These are phyloP conservation scores for Halictus rubicundus DNA, from an alignment of 1,140 invertebrate species.

Conservation along the genomic window DNA sequence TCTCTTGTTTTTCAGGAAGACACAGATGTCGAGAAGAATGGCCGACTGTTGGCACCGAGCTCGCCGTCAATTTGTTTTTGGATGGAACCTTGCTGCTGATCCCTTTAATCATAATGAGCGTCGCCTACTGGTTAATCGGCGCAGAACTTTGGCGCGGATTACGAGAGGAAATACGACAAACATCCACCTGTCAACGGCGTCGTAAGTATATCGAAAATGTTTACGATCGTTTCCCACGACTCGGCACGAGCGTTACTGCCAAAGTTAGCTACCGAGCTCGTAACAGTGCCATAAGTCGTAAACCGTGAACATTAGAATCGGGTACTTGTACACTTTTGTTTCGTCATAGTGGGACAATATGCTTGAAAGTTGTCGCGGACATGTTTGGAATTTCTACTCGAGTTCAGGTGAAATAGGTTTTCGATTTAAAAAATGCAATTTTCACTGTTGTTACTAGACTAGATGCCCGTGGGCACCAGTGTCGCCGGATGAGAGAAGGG, in stretches of 20 bases:
- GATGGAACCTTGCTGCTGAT: conserved; percentile 87
- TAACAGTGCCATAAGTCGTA: background rate
- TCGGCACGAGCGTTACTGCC: background rate
- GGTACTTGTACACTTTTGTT: background rate
- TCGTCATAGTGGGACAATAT: background rate
- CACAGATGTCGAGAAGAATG: conserved; percentile 89
- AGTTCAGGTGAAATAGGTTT: no score
- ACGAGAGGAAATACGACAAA: conserved; percentile 84
- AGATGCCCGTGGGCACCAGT: no score
- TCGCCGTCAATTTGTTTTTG: conserved; percentile 88
- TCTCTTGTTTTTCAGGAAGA: conserved; percentile 70
- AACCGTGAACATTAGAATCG: background rate
- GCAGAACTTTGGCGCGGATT: conserved; percentile 87
- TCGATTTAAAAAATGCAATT: no score
- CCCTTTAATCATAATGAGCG: conserved; percentile 88
- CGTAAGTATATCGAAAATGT: conserved; percentile 72
- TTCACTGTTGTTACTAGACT: no score
- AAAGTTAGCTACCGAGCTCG: background rate
- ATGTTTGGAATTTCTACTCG: no score
- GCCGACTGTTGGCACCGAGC: conserved; percentile 84
- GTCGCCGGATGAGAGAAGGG: no score
- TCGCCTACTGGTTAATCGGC: conserved; percentile 88
- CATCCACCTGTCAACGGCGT: conserved; percentile 81
- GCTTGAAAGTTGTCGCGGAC: no score
- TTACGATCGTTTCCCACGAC: background rate